Evolutionary conservation across 2,113 vertebrate genomes (phyloP), one percentile per base, ranked within the genome.

Genomic region (Oreochromis aureus): DNA sequence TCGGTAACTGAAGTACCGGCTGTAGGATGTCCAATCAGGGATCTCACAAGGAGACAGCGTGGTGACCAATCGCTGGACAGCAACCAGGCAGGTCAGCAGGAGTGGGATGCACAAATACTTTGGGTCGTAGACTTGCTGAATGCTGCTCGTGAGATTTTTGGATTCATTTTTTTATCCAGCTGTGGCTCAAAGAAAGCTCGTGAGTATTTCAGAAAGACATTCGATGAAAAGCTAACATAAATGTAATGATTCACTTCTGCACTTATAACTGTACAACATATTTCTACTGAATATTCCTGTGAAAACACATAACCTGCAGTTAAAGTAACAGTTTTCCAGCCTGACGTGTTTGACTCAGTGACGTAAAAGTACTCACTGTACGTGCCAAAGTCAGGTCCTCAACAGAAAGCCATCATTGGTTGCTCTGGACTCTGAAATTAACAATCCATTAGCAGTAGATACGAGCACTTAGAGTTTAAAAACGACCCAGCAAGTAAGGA

Each of bases 221-320:
- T 71, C 1, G 3, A 44, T 44, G 10, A 16, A 44, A 71, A 44
- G 39, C 12, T 2, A 22, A 24, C 5, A 9, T 24, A 71, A 71
- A 44, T 0, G 1, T 10, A 41, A 44, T 16, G 66, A 0, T 16
- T 71, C n/a, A 24, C 12, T 69, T 15, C n/a, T 41, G n/a, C 63
- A 24, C 7, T 5, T 6, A 22, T 41, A 22, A 41, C 36, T 41
- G 63, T 44, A 0, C 12, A 71, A 6, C 22, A 27, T 1, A 18
- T 18, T 32, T 59, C 11, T 7, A 15, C 56, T 59, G 7, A 59
- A 59, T 32, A 59, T 32, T 32, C 4, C 15, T 18, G 15, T 32
- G 16, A 59, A 59, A 51, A 4, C 16, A 19, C 2, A 19, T 51
- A 53, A 18, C 7, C 48, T 53, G 56, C 27, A 27, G 11, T 27